Evolutionary conservation across 2,888 invertebrate species (phyloP).

Genomic region (Campoplex nolae): DNA sequence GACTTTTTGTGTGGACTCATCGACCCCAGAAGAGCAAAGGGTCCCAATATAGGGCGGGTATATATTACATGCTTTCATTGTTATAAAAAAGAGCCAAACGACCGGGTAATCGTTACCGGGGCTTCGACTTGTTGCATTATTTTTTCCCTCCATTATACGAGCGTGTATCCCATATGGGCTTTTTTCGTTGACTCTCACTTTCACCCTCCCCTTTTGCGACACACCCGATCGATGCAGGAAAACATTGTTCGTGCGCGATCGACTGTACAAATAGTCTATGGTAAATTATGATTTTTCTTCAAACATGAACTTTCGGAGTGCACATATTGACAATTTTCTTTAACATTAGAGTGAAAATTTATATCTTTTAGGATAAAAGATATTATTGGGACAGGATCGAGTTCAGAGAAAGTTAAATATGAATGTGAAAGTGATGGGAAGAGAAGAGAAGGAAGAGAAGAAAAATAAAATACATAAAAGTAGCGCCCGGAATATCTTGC

Average conservation of each 20-base stretch:
- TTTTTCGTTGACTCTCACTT: constrained; percentile 43
- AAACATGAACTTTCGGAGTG: constrained; percentile 13
- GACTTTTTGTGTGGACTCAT: constrained; percentile 58
- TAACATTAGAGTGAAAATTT: constrained; percentile 30
- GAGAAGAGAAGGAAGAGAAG: neutral
- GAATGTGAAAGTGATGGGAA: constrained; percentile 6
- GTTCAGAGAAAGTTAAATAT: constrained; percentile 54
- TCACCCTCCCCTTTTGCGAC: constrained; percentile 37
- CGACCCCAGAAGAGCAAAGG: constrained; percentile 28
- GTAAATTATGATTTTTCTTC: constrained; percentile 56
- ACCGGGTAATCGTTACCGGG: constrained; percentile 56
- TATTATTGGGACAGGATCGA: constrained; percentile 31
- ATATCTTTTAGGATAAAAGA: constrained; percentile 27
- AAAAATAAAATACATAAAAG: constrained; percentile 1
- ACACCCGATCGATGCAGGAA: constrained; percentile 50
- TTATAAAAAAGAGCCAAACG: constrained; percentile 48
- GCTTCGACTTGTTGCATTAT: constrained; percentile 60
- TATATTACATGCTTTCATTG: constrained; percentile 49
- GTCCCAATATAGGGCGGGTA: constrained; percentile 29
- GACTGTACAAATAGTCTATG: constrained; percentile 44
- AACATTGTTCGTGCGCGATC: neutral
- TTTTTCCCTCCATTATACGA: constrained; percentile 29
- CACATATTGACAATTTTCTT: constrained; percentile 52
- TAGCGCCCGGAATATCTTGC: neutral
- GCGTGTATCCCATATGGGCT: neutral